These are phyloP conservation scores for Eremobia ochroleuca DNA, from an alignment of 2,888 invertebrate species.

Conservation along the genomic window DNA sequence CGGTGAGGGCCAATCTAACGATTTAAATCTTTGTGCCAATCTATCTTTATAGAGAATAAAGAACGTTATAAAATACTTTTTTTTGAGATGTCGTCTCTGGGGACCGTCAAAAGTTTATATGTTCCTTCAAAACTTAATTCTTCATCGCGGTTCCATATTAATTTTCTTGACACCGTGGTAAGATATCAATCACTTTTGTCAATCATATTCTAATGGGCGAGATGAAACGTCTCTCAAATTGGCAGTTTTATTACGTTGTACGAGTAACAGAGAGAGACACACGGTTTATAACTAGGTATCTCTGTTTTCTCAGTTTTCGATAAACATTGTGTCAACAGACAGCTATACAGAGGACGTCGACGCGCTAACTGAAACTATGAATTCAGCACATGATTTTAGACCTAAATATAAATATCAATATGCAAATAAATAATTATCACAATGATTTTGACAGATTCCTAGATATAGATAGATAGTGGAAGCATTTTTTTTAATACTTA, in stretches of 20 bases:
- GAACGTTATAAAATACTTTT: not conserved
- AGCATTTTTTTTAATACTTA: no score
- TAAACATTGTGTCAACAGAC: not conserved
- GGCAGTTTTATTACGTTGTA: no score
- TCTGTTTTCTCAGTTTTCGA: not conserved
- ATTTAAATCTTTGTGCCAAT: not conserved
- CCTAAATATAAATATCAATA: no score
- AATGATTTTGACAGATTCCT: no score
- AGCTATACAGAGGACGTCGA: no score
- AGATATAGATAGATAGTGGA: no score
- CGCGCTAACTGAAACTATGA: no score
- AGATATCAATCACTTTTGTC: slow-evolving; percentile 3
- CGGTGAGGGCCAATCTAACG: not conserved
- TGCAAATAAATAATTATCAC: no score
- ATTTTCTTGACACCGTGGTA: not conserved
- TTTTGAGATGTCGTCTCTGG: not conserved
- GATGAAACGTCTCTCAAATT: not conserved
- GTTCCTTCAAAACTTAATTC: not conserved
- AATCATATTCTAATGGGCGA: not conserved
- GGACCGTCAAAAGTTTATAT: not conserved
- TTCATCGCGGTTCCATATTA: not conserved
- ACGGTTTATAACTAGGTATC: not conserved
- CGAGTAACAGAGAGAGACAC: not conserved
- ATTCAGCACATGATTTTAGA: not conserved
- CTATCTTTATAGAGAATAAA: not conserved